Percentiles rank a stretch among this genome's conserved stretches.
phyloP scores from a whole-genome alignment of 2,888 invertebrate species.

The Acleris laterana region DNA sequence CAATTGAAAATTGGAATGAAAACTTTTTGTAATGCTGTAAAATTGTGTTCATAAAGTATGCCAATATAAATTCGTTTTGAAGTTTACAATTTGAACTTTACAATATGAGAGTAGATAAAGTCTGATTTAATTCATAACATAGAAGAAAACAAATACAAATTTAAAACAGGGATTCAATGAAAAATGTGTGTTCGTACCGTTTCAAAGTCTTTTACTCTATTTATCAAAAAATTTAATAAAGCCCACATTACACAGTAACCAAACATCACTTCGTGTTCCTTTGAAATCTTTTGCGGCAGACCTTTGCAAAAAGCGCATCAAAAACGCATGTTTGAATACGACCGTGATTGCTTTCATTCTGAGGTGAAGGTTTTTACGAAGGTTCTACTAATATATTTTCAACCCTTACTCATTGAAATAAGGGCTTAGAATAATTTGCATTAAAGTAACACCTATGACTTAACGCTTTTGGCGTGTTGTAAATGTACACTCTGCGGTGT shows the following conservation, averaged over 20 bases:
- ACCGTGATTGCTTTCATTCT: constrained; percentile 68
- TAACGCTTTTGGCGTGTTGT: not conserved
- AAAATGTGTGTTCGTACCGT: not conserved
- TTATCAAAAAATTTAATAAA: constrained; percentile 25
- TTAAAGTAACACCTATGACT: not conserved
- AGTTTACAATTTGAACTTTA: no score
- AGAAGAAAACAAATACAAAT: no score
- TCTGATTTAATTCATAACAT: no score
- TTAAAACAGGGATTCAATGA: no score
- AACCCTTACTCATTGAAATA: not conserved
- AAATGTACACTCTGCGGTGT: not conserved
- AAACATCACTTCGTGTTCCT: constrained; percentile 9
- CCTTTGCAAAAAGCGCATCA: constrained; percentile 69
- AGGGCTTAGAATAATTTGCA: not conserved
- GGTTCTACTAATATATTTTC: not conserved
- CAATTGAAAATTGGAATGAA: no score
- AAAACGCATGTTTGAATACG: constrained; percentile 78
- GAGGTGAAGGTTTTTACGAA: not conserved
- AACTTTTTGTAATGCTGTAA: no score
- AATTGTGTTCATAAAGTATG: no score
- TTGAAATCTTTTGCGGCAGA: constrained; percentile 63
- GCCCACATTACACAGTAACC: constrained; percentile 18
- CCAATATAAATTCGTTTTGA: no score
- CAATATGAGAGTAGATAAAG: no score
- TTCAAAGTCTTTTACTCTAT: not conserved